Conservation (phyloP, 2,888 invertebrate species). For the Lysandra coridon region DNA sequence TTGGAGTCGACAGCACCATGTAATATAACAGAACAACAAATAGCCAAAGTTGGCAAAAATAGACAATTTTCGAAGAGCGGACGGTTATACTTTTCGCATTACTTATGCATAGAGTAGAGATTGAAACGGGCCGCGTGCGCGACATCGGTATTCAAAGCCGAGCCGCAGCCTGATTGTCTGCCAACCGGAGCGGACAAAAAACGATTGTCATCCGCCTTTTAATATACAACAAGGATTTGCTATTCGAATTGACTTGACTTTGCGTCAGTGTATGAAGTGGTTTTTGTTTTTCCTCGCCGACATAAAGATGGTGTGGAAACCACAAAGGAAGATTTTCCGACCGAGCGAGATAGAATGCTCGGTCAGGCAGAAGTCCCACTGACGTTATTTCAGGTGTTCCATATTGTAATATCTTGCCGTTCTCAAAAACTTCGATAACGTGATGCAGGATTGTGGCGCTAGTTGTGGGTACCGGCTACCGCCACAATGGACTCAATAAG, state of each 20-base stretch:
- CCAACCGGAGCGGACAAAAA: conserved; percentile 60
- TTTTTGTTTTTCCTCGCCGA: too few relatives aligned
- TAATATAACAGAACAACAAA: conserved; percentile 46
- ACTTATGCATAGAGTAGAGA: conserved; percentile 79
- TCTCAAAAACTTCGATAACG: too few relatives aligned
- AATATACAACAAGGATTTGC: conserved; percentile 1
- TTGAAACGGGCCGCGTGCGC: conserved; percentile 72
- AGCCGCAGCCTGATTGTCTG: conserved; percentile 65
- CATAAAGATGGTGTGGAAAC: too few relatives aligned
- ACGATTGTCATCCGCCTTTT: conserved; percentile 39
- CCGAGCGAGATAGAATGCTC: too few relatives aligned
- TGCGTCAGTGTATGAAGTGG: too few relatives aligned
- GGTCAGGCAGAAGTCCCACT: too few relatives aligned
- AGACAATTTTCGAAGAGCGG: conserved; percentile 69
- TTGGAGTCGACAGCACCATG: neutral
- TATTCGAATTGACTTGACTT: neutral
- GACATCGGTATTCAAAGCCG: conserved; percentile 75
- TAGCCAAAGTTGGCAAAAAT: conserved; percentile 72
- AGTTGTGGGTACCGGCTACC: too few relatives aligned
- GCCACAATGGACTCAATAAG: too few relatives aligned
- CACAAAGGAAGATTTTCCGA: too few relatives aligned
- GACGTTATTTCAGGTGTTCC: too few relatives aligned
- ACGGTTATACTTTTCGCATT: conserved; percentile 76
- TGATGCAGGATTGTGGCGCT: too few relatives aligned
- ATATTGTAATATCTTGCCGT: too few relatives aligned